Evolutionary conservation across 2,113 vertebrate genomes (phyloP), one percentile per base, ranked within the genome.

Genomic region (Oncorhynchus keta): DNA sequence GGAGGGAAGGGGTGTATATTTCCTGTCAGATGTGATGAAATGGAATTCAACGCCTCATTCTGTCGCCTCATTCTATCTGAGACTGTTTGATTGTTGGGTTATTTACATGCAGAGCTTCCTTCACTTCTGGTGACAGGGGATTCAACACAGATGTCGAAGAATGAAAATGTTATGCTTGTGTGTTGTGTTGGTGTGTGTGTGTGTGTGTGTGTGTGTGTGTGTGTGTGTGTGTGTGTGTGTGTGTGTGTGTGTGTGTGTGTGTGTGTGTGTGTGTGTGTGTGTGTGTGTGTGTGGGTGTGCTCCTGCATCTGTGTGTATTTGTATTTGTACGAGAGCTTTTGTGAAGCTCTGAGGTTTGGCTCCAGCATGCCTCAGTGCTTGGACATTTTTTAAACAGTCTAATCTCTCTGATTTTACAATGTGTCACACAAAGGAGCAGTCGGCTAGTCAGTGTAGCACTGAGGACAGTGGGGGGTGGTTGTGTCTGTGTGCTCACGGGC

Each of bases 401-500:
- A 66, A 66, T 66, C 64, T 66, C 26, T 66, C 64, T 26, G 64
- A 28, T 66, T 66, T 28, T 28, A 28, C 26, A 28, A 5, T 66
- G 64, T 28, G 24, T 66, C 64, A 24, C 64, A 65, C 64, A 66
- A 66, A 66, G 26, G 64, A 66, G n/a, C 64, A 28, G 64, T 20
- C 24, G 5, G 12, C 9, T 24, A 66, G 64, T 28, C 24, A 66
- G 64, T 26, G 22, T 26, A 66, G n/a, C 64, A 14, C 64, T 28
- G 64, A 14, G 64, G 14, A 66, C 12, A 30, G 51, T 16, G 12
- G 32, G 3, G 32, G 32, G 26, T 35, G 14, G 28, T 32, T 70
- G 61, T 49, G 20, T 51, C 39, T 12, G 49, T 62, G n/a, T 67
- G 39, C 61, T 13, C 35, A 28, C 28, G 39, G 61, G n/a, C 13